These are phyloP conservation scores for Monodelphis domestica DNA, from an alignment of 2,797 vertebrate species.

Conservation along the genomic window DNA sequence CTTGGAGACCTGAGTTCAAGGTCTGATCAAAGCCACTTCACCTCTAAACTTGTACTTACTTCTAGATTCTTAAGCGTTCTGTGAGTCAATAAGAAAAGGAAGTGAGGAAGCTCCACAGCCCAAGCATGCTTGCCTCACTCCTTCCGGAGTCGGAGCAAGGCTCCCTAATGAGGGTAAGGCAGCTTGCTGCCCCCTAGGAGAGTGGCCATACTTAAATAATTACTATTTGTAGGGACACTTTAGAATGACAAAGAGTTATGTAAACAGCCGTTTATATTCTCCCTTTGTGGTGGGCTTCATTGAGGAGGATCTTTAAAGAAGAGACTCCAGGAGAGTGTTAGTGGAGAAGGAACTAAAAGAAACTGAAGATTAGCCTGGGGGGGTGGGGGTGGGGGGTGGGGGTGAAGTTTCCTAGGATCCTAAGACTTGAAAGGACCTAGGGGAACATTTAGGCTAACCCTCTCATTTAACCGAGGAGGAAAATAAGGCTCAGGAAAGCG, in stretches of 20 bases:
- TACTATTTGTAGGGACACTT: slow-evolving; percentile 33
- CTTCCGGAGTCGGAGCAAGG: slow-evolving; percentile 13
- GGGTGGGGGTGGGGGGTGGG: no score
- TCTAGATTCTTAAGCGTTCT: not conserved
- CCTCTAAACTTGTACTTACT: not conserved
- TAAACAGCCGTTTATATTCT: slow-evolving; percentile 12
- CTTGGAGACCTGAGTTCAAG: not conserved
- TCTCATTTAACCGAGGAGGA: not conserved
- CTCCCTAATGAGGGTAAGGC: slow-evolving; percentile 24
- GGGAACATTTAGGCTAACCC: not conserved
- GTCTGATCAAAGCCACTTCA: not conserved
- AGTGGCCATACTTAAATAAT: slow-evolving; percentile 26
- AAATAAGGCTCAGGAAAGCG: not conserved
- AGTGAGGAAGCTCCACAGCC: not conserved
- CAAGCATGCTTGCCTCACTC: slow-evolving; percentile 1
- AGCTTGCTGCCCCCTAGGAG: not conserved
- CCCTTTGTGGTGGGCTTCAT: slow-evolving; percentile 15
- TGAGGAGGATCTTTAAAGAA: slow-evolving; percentile 27
- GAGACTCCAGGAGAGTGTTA: slow-evolving; percentile 38
- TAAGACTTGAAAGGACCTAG: not conserved
- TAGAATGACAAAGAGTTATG: slow-evolving; percentile 31
- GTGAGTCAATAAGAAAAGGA: not conserved
- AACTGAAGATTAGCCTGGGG: slow-evolving; percentile 36
- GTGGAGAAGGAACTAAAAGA: slow-evolving; percentile 24
- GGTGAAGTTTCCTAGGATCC: not conserved